Evolutionary conservation across 2,797 vertebrate genomes (phyloP).

Genomic region (Sciaenops ocellatus): DNA sequence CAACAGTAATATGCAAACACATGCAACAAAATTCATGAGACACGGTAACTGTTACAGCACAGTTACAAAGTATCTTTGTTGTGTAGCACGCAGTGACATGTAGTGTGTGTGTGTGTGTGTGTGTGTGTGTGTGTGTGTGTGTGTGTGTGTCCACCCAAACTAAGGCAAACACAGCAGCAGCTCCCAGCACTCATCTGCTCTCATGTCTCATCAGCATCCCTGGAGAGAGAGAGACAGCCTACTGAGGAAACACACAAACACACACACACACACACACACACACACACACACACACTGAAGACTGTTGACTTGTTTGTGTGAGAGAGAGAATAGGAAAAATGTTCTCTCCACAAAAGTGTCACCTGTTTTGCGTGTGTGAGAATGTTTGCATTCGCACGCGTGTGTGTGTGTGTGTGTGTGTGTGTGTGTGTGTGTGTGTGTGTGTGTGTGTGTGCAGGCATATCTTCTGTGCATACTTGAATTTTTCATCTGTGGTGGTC

Average conservation of each 20-base stretch:
- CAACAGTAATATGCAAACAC: neutral
- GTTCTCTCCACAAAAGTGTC: slow-evolving; percentile 21
- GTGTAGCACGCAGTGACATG: slow-evolving; percentile 11
- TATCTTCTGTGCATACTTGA: neutral
- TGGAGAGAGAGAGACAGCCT: slow-evolving; percentile 30
- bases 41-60: neutral
- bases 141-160: slow-evolving; percentile 17
- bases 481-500: slow-evolving; percentile 19
- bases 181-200: slow-evolving; percentile 43
- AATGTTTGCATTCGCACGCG: too few relatives aligned
- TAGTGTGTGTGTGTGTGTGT: neutral
- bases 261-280: neutral
- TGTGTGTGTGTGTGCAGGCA: neutral
- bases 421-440: neutral
- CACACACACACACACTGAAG: neutral
- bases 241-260: slow-evolving; percentile 13
- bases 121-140: slow-evolving; percentile 7
- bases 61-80: slow-evolving; percentile 5
- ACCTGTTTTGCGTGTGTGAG: neutral
- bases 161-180: slow-evolving; percentile 43
- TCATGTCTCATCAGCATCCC: slow-evolving; percentile 32
- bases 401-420: neutral
- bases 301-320: slow-evolving; percentile 20
- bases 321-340: slow-evolving; percentile 6
- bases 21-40: neutral